A percentile compares a stretch with the other conserved stretches of the same genome.
phyloP scores from a whole-genome alignment of 1,140 invertebrate species.

The Drosophila quadrilineata region DNA sequence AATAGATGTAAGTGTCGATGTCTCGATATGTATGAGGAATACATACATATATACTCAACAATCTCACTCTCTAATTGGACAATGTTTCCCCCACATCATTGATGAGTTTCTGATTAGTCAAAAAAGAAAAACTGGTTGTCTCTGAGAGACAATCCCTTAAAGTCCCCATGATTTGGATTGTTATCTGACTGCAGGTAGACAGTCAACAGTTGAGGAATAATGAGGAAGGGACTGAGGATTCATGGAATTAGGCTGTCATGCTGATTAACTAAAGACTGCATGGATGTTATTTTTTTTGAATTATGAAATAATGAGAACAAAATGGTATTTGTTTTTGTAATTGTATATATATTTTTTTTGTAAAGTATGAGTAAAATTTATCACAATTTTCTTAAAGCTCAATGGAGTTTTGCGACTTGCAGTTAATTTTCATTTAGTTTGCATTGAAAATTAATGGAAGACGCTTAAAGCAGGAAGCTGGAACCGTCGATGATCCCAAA shows the following conservation, averaged over 20 bases:
- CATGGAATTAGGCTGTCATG: conserved; percentile 60
- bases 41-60: conserved; percentile 17
- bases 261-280: conserved; percentile 44
- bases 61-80: conserved; percentile 52
- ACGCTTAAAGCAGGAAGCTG: conserved; percentile 55
- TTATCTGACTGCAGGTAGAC: conserved; percentile 27
- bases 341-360: conserved; percentile 67
- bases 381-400: conserved; percentile 80
- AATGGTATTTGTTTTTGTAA: conserved; percentile 43
- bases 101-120: conserved; percentile 5
- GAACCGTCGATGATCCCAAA: conserved; percentile 37
- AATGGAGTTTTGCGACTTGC: conserved; percentile 54
- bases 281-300: conserved; percentile 14
- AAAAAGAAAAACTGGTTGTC: conserved; percentile 69
- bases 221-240: neutral
- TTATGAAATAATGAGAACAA: conserved; percentile 33
- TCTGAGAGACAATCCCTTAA: conserved; percentile 51
- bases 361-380: conserved; percentile 65
- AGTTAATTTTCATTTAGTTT: conserved; percentile 55
- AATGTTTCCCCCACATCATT: no score
- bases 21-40: neutral
- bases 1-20: conserved; percentile 22
- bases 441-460: conserved; percentile 61
- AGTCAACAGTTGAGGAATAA: conserved; percentile 25
- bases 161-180: conserved; percentile 17